Evolutionary conservation across 2,888 invertebrate genomes (phyloP), one percentile per base, ranked within the genome.

Genomic region (Nemoura dubitans): DNA sequence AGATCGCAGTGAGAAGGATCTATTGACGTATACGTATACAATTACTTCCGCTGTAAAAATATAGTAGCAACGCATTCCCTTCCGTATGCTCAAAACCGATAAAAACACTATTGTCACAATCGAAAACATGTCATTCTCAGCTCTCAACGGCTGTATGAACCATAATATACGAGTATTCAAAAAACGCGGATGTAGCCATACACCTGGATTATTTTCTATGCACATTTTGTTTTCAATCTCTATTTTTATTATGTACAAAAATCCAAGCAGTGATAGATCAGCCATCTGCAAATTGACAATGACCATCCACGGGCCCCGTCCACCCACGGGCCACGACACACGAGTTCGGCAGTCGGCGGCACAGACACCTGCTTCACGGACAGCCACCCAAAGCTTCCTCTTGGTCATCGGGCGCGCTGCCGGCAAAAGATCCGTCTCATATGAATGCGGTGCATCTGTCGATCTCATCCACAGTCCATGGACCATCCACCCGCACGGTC

Each of bases 211-310:
- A 21, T 59, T 10, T 6, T 59, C 16, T 7, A 59, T 59, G 59
- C 59, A 10, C 21, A 59, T 59, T 59, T 59, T 59, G 59, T 59
- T 59, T 59, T 78, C 27, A 78, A 78, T 78, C 27, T 78, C 28
- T n/a, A 78, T 28, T 78, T 78, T 78, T 27, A 27, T 78, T 78
- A 27, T 7, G 26, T 78, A 27, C 28, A 26, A 78, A 78, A 78
- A 78, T 78, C n/a, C 26, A 6, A 14, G 78, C 28, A 78, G 78
- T 26, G 78, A 78, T 78, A 59, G 21, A 59, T 59, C 16, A 59
- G 21, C 78, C 78, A 78, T 78, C 78, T 78, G 78, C 78, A 78
- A 78, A 78, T 78, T 26, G n/a, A 78, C 27, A 78, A 78, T 78
- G 78, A 78, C 78, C 78, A 78, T 14, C 78, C 7, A 26, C 78